Conservation (phyloP, 2,797 vertebrate genomes). For the Halcyon smyrnensis region DNA sequence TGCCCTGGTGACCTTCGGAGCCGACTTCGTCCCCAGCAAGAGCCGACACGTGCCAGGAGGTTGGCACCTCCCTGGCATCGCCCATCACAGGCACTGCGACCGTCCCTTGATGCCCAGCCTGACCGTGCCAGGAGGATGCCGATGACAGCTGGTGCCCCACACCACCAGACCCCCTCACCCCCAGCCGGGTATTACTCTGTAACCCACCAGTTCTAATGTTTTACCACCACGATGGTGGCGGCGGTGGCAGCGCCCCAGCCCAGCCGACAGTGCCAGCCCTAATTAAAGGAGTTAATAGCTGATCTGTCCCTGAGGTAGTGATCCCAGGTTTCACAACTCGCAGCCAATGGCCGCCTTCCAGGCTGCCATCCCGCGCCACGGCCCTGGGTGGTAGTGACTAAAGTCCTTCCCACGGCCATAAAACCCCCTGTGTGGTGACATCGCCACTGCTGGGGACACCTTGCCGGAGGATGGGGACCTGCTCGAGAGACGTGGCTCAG, state of each 20-base stretch:
- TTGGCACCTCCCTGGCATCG: neutral
- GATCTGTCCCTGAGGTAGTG: constrained; percentile 22
- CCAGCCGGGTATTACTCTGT: neutral
- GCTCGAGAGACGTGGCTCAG: constrained; percentile 24
- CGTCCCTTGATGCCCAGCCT: neutral
- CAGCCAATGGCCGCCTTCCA: constrained; percentile 45
- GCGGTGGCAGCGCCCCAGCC: neutral
- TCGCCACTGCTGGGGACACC: neutral
- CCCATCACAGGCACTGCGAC: neutral
- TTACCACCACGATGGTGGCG: neutral
- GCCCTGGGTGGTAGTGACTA: constrained; percentile 67
- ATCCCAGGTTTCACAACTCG: constrained; percentile 72
- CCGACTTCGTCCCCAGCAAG: neutral
- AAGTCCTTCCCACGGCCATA: constrained; percentile 77
- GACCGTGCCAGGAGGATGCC: neutral
- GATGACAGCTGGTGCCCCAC: accelerated
- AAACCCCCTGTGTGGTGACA: neutral
- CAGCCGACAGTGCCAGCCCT: neutral
- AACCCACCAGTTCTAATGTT: constrained; percentile 2
- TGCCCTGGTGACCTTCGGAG: constrained; percentile 54
- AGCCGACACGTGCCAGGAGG: neutral
- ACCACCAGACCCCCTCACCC: neutral
- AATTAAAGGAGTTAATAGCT: constrained; percentile 77
- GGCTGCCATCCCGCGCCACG: constrained; percentile 52
- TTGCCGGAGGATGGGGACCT: constrained; percentile 49